Conservation (phyloP, 2,113 vertebrate species). For the Colius striatus region DNA sequence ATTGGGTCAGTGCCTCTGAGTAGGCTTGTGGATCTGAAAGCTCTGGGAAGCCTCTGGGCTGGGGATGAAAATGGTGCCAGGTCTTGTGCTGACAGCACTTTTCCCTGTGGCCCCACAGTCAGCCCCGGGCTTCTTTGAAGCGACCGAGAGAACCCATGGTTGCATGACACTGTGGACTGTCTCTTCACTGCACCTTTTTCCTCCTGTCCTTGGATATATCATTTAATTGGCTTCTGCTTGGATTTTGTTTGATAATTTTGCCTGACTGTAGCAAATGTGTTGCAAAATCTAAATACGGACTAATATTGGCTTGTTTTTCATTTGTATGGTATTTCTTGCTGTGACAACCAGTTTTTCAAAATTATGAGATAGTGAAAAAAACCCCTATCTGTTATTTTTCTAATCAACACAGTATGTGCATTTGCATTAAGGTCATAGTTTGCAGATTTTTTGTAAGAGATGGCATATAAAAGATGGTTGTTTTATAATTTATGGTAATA, state of each 20-base stretch:
- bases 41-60: background rate
- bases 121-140: background rate
- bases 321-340: background rate
- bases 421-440: background rate
- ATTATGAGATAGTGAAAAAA: rapidly evolving
- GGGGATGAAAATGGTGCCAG: background rate
- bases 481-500: background rate
- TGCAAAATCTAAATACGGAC: background rate
- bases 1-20: background rate
- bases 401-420: background rate
- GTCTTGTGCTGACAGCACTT: background rate
- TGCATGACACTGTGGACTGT: background rate
- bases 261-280: background rate
- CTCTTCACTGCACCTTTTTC: background rate
- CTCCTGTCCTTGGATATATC: background rate
- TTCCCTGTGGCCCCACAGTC: background rate
- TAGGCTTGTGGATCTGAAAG: background rate
- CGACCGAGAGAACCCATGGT: background rate
- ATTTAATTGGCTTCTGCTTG: background rate
- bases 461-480: background rate
- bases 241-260: background rate
- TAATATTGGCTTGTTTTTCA: background rate
- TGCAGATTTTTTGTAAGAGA: background rate
- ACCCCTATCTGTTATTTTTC: background rate
- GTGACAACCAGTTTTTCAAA: background rate